Percentiles rank a stretch among this genome's conserved stretches.
Evolutionary conservation across 2,888 invertebrate species (phyloP).

Genomic region (Tribolium freemani): DNA sequence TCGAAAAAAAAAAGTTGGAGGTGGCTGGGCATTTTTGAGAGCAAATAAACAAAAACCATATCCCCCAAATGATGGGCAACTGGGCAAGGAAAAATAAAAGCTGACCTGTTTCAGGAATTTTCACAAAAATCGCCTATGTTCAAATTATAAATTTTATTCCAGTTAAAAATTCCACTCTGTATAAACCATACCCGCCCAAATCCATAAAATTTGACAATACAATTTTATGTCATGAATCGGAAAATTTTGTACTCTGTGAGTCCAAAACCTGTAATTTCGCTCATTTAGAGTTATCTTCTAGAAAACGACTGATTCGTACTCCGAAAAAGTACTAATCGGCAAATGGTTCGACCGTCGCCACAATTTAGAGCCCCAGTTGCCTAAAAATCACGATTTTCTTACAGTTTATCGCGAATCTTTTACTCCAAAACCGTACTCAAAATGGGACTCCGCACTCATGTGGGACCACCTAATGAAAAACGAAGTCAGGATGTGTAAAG

Average conservation of each 20-base stretch:
- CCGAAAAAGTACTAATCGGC: conserved; percentile 51
- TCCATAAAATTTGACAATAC: no score
- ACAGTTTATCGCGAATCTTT: conserved; percentile 9
- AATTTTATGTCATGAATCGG: neutral
- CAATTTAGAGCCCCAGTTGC: neutral
- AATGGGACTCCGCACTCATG: neutral
- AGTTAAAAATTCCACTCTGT: no score
- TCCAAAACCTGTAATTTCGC: neutral
- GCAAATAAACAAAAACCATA: no score
- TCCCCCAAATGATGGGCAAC: no score
- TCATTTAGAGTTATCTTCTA: conserved; percentile 22
- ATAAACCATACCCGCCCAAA: no score
- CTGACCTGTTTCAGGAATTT: no score
- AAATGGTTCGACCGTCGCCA: conserved; percentile 55
- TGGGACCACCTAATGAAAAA: conserved; percentile 35
- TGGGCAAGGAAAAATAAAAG: no score
- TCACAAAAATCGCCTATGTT: no score
- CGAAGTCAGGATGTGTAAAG: neutral
- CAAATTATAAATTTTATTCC: no score
- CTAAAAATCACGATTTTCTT: neutral
- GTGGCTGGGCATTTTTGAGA: no score
- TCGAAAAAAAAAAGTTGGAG: no score
- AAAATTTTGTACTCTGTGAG: neutral
- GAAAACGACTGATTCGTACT: conserved; percentile 49
- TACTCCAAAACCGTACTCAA: neutral